Conservation (phyloP, 2,888 invertebrate genomes). For the Meganola albula region DNA sequence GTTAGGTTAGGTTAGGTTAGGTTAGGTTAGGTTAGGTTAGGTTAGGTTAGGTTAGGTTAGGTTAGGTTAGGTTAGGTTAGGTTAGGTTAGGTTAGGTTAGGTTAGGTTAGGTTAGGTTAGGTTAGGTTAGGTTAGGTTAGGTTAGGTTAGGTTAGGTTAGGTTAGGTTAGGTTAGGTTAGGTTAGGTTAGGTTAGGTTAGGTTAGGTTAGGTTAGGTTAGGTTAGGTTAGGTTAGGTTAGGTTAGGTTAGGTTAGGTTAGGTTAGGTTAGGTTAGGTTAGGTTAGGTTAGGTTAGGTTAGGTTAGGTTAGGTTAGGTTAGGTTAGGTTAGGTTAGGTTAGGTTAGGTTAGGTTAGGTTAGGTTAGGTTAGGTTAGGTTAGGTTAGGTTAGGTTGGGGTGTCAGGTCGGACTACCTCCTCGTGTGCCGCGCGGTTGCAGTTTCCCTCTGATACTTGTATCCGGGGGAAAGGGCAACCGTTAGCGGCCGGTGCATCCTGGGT, state of each 20-base stretch:
- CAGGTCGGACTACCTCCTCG: not conserved
- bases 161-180: not conserved
- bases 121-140: slow-evolving; percentile 23
- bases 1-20: slow-evolving; percentile 16
- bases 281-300: slow-evolving; percentile 17
- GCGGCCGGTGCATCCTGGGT: too few relatives aligned
- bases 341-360: slow-evolving; percentile 18
- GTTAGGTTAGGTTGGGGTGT: slow-evolving; percentile 7
- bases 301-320: slow-evolving; percentile 10
- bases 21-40: slow-evolving; percentile 6
- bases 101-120: slow-evolving; percentile 23
- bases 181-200: slow-evolving; percentile 20
- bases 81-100: slow-evolving; percentile 18
- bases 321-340: slow-evolving; percentile 7
- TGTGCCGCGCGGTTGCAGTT: not conserved
- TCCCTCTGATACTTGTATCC: not conserved
- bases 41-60: not conserved
- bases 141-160: slow-evolving; percentile 5
- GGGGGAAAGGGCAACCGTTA: not conserved
- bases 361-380: slow-evolving; percentile 11
- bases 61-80: slow-evolving; percentile 19
- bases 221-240: slow-evolving; percentile 23
- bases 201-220: slow-evolving; percentile 19
- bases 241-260: slow-evolving; percentile 22
- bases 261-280: slow-evolving; percentile 20